Evolutionary conservation across 2,797 vertebrate genomes (phyloP).

Genomic region (Zalophus californianus): DNA sequence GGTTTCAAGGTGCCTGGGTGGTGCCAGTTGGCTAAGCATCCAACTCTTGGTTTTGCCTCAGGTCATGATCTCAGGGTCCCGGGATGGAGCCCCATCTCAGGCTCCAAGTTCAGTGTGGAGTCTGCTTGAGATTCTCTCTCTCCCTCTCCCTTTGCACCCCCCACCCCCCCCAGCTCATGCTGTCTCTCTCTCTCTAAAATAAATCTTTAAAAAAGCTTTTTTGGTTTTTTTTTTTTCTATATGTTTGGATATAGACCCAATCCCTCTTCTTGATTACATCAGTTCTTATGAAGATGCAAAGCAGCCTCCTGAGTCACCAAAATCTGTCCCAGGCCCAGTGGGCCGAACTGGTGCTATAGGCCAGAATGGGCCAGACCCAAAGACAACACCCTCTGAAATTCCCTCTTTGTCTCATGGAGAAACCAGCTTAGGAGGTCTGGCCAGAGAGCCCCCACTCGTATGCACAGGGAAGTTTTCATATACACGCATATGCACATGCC

Average conservation of each 20-base stretch:
- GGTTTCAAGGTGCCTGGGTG: neutral
- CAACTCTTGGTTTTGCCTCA: neutral
- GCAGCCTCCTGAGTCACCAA: neutral
- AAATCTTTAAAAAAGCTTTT: neutral
- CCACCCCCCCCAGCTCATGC: neutral
- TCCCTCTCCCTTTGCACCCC: neutral
- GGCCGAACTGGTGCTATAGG: neutral
- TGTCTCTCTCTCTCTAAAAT: neutral
- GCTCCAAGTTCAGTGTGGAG: neutral
- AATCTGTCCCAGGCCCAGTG: neutral
- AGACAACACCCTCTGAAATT: neutral
- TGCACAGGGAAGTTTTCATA: neutral
- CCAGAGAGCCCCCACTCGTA: neutral
- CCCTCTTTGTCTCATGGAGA: neutral
- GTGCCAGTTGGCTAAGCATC: neutral
- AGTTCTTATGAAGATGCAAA: conserved; percentile 39
- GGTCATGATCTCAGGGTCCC: neutral
- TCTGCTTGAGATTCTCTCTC: neutral
- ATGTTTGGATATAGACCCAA: neutral
- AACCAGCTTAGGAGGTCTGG: neutral
- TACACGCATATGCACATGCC: neutral
- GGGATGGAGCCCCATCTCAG: neutral
- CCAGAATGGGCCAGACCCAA: neutral
- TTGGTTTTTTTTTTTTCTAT: neutral
- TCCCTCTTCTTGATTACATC: neutral